These are phyloP conservation scores for Peromyscus nudipes DNA, from an alignment of 2,797 vertebrate genomes.

Conservation along the genomic window DNA sequence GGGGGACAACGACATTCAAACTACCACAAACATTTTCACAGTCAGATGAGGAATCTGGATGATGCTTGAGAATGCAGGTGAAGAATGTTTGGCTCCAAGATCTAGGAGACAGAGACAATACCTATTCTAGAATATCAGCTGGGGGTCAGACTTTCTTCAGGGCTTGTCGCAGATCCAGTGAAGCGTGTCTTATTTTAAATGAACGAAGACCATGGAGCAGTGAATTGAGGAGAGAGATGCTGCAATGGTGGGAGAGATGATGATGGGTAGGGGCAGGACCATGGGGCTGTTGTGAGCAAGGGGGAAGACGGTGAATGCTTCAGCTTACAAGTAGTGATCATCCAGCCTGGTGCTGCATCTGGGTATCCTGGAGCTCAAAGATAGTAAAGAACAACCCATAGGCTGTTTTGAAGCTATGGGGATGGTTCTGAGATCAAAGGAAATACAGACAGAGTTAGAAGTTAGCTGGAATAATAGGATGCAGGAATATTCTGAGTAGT, in stretches of 20 bases:
- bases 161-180: not conserved
- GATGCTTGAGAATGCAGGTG: not conserved
- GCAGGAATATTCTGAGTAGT: not conserved
- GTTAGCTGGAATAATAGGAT: not conserved
- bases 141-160: not conserved
- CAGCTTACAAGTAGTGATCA: not conserved
- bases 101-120: not conserved
- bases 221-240: not conserved
- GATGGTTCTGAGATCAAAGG: not conserved
- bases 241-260: too few species aligned
- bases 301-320: not conserved
- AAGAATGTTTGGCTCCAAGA: not conserved
- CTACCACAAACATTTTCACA: not conserved
- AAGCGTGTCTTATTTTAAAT: not conserved
- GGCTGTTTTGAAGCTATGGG: too few species aligned
- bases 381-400: not conserved
- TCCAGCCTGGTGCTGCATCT: accelerated
- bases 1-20: not conserved
- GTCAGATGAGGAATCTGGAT: not conserved
- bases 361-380: not conserved
- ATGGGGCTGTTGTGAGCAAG: too few species aligned
- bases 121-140: not conserved
- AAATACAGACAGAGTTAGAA: not conserved
- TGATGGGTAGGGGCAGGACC: too few species aligned
- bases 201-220: not conserved